Conservation (phyloP, 2,113 vertebrate genomes). For the Felis chaus region DNA sequence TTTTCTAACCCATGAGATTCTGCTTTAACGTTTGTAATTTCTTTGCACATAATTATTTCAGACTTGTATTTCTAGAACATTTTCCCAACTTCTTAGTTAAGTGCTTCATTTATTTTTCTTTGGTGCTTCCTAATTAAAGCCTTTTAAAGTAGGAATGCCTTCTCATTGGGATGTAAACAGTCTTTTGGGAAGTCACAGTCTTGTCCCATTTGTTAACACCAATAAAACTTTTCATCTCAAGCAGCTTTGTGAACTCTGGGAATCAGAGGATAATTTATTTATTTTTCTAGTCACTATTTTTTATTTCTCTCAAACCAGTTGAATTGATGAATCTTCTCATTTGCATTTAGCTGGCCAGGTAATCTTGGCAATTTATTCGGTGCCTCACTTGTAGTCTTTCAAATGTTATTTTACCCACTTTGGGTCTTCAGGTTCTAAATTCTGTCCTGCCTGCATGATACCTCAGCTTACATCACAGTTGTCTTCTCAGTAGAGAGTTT, state of each 20-base stretch:
- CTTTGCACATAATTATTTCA: background rate
- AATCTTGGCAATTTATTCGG: background rate
- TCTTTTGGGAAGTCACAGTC: background rate
- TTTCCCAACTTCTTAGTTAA: conserved; percentile 11
- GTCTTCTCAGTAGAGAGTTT: background rate
- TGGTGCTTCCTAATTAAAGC: background rate
- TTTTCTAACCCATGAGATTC: background rate
- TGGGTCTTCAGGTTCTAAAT: background rate
- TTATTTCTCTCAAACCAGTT: background rate
- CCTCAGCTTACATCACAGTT: background rate
- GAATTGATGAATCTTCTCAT: background rate
- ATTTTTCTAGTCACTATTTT: background rate
- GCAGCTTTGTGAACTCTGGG: background rate
- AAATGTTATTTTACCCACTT: background rate
- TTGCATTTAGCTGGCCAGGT: background rate
- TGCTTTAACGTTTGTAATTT: background rate
- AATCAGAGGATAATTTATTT: background rate
- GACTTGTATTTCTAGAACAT: background rate
- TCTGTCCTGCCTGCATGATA: background rate
- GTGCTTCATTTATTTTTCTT: background rate
- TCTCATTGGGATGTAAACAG: background rate
- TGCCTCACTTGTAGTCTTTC: background rate
- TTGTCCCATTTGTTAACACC: background rate
- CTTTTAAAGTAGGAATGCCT: background rate
- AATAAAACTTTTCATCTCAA: background rate